Conservation (phyloP, 2,113 vertebrate species). For the Leptobrachium leishanense region DNA sequence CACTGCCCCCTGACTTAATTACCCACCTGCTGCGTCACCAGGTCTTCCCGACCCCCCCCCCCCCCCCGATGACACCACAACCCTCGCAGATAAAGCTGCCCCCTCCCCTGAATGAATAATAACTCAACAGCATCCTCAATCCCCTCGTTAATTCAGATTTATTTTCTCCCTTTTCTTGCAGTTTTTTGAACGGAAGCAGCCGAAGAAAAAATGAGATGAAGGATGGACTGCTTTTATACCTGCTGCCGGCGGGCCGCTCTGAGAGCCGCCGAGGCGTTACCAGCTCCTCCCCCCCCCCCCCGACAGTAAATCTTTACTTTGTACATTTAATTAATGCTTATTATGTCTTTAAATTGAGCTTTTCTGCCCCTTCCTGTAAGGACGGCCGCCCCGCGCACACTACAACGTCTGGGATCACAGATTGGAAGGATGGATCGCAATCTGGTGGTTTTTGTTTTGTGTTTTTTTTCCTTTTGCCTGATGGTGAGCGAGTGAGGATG, state of each 20-base stretch:
- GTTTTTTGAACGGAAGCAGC: slow-evolving; percentile 29
- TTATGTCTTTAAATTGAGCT: neutral
- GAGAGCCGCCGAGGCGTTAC: neutral
- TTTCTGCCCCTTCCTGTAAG: neutral
- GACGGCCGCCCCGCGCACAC: neutral
- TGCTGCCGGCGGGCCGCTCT: neutral
- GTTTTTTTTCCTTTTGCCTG: neutral
- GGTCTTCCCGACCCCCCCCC: too few relatives aligned
- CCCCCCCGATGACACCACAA: too few relatives aligned
- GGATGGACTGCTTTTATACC: slow-evolving; percentile 14
- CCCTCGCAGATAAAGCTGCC: too few relatives aligned
- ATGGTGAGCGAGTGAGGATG: neutral
- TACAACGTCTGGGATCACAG: neutral
- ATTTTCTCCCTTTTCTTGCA: neutral
- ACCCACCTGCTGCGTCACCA: too few relatives aligned
- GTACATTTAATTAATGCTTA: neutral
- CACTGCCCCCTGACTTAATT: too few relatives aligned
- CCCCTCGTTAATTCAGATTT: neutral
- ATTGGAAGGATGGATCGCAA: too few relatives aligned
- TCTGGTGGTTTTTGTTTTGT: neutral
- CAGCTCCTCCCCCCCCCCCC: too few relatives aligned
- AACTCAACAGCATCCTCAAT: too few relatives aligned
- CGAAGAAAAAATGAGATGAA: slow-evolving; percentile 5
- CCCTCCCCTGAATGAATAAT: too few relatives aligned
- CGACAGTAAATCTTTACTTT: neutral